phyloP scores from a whole-genome alignment of 1,140 invertebrate species.

The Nephotettix cincticeps region DNA sequence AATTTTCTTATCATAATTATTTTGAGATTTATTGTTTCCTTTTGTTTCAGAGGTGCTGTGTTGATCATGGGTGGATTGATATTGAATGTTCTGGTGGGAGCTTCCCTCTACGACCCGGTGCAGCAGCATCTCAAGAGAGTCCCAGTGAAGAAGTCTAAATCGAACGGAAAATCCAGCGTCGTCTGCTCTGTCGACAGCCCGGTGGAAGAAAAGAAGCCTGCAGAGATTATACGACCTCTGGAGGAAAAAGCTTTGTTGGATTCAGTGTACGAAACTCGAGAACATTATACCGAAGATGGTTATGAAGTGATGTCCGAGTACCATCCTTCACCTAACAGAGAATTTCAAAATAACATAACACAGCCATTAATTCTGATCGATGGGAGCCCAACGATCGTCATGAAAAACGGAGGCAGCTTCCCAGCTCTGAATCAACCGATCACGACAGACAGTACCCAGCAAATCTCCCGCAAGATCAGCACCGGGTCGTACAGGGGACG shows the following conservation, averaged over 20 bases:
- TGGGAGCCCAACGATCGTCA: neutral
- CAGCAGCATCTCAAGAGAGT: conserved; percentile 72
- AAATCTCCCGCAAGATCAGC: conserved; percentile 26
- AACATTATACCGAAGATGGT: neutral
- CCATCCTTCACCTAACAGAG: neutral
- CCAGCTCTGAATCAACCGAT: neutral
- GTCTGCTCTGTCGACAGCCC: neutral
- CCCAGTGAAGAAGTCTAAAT: conserved; percentile 42
- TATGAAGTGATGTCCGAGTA: conserved; percentile 1
- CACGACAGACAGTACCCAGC: conserved; percentile 35
- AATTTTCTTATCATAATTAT: too few relatives aligned
- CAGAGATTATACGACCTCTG: neutral
- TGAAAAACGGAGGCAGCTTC: neutral
- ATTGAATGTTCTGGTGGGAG: conserved; percentile 79
- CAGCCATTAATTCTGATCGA: conserved; percentile 22
- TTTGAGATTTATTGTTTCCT: too few relatives aligned
- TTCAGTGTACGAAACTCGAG: neutral
- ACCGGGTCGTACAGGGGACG: conserved; percentile 36
- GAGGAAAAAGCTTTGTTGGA: conserved; percentile 9
- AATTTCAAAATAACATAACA: neutral
- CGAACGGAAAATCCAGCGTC: conserved; percentile 41
- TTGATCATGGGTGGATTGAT: conserved; percentile 80
- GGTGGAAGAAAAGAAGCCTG: neutral
- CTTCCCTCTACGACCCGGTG: conserved; percentile 80
- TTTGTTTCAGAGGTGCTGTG: conserved; percentile 68